Percentiles rank a stretch among this genome's conserved stretches.
Conservation (phyloP, 2,888 invertebrate genomes). For the Tanypteryx hageni region DNA sequence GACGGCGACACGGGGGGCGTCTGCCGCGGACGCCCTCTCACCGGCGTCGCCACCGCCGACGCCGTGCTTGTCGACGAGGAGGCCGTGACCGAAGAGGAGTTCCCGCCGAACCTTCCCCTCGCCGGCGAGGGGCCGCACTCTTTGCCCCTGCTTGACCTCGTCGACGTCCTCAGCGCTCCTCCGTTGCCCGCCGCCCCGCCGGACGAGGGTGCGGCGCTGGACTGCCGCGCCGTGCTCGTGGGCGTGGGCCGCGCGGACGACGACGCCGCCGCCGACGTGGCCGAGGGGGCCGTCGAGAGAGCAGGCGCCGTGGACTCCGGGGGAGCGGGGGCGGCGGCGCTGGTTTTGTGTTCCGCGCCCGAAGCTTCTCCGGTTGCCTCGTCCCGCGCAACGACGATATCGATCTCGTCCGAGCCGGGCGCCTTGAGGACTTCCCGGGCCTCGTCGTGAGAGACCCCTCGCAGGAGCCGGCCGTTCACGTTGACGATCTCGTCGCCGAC, state of each 20-base stretch:
- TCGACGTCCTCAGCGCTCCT: neutral
- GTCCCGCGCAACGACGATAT: constrained; percentile 71
- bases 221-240: constrained; percentile 14
- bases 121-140: neutral
- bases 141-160: neutral
- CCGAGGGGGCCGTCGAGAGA: constrained; percentile 52
- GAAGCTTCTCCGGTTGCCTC: constrained; percentile 63
- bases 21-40: neutral
- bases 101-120: neutral
- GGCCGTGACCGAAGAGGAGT: neutral
- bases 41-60: constrained; percentile 30
- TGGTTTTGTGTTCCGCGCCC: neutral
- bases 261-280: constrained; percentile 4
- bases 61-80: neutral
- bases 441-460: constrained; percentile 73
- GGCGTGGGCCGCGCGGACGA: neutral
- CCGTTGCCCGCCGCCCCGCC: neutral
- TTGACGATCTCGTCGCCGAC: constrained; percentile 76
- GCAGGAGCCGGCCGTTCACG: constrained; percentile 75
- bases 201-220: constrained; percentile 32
- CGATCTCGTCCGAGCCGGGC: constrained; percentile 69
- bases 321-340: constrained; percentile 59
- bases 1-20: neutral
- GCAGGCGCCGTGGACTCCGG: neutral
- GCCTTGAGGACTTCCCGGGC: constrained; percentile 70